These are phyloP conservation scores for Columba guinea DNA, from an alignment of 2,797 vertebrate species.

Conservation along the genomic window DNA sequence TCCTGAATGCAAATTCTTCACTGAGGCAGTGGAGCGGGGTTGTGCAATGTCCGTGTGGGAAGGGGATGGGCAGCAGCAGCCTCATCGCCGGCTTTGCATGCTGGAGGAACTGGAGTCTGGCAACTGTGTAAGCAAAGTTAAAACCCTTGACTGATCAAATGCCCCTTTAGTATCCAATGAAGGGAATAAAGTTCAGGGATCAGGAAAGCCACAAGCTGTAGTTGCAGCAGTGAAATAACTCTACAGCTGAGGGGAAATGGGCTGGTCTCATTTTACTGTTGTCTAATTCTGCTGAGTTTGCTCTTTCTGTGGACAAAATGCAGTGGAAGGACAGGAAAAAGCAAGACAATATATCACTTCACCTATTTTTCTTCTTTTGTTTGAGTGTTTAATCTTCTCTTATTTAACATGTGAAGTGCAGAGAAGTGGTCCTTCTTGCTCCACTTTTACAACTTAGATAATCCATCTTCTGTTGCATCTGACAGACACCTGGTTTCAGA, in stretches of 20 bases:
- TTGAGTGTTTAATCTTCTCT: background rate
- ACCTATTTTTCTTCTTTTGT: background rate
- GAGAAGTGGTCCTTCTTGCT: background rate
- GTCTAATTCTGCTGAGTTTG: background rate
- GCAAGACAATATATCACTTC: background rate
- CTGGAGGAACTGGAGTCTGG: background rate
- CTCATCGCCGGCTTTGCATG: background rate
- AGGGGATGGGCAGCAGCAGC: background rate
- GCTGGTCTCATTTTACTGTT: background rate
- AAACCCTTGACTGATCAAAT: background rate
- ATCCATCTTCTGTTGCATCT: background rate
- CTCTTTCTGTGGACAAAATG: background rate
- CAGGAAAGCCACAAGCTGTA: background rate
- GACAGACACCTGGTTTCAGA: background rate
- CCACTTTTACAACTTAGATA: background rate
- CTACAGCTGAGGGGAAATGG: background rate
- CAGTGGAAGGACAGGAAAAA: background rate
- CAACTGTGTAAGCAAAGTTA: background rate
- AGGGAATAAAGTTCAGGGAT: background rate
- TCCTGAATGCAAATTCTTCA: slow-evolving; percentile 46
- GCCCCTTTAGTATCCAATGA: background rate
- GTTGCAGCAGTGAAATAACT: background rate
- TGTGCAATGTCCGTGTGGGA: background rate
- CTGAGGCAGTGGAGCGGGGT: background rate
- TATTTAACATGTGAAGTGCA: background rate